Evolutionary conservation across 2,888 invertebrate species (phyloP).

Genomic region (Harpalus rufipes): DNA sequence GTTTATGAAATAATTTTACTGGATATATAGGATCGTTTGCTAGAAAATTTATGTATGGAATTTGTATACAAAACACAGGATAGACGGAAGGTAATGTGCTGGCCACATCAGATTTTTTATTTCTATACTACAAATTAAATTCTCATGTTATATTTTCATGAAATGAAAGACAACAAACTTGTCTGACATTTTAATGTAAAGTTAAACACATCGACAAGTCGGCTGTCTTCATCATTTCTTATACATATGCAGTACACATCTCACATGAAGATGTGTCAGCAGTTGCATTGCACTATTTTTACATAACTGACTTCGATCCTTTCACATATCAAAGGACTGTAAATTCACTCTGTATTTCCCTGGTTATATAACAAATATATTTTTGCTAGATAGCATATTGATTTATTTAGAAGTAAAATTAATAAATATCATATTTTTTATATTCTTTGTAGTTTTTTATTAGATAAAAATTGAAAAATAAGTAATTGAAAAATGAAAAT

Average conservation of each 20-base stretch:
- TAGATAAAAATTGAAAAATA: neutral
- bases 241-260: neutral
- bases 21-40: no score
- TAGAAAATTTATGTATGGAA: no score
- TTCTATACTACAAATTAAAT: neutral
- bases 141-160: neutral
- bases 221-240: neutral
- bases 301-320: conserved; percentile 31
- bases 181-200: neutral
- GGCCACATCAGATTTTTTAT: no score
- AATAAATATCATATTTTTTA: neutral
- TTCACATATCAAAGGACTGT: conserved; percentile 6
- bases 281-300: conserved; percentile 23
- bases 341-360: conserved; percentile 21
- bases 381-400: neutral
- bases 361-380: conserved; percentile 1
- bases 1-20: no score
- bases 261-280: neutral
- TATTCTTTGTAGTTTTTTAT: neutral
- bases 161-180: neutral
- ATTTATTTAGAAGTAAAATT: neutral
- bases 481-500: neutral
- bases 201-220: neutral
- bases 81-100: no score
- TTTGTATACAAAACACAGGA: no score